Evolutionary conservation across 2,888 invertebrate genomes (phyloP).

Genomic region (Drosophila infuscata): DNA sequence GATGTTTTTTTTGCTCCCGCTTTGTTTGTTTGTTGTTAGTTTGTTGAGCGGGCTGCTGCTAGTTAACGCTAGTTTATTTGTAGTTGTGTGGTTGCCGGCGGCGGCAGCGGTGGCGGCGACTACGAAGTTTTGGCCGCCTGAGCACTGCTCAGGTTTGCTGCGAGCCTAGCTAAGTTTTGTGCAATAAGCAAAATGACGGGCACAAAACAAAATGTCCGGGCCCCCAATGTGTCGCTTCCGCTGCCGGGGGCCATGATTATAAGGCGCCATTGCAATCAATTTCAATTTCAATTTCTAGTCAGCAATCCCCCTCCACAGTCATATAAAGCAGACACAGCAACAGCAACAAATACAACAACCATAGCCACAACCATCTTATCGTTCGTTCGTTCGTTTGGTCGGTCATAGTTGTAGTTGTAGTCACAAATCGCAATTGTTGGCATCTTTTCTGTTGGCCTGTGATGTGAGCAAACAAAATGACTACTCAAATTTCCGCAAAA

Average conservation of each 20-base stretch:
- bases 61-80: constrained; percentile 38
- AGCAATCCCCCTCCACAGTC: constrained; percentile 12
- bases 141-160: constrained; percentile 60
- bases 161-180: constrained; percentile 74
- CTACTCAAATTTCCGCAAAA: constrained; percentile 81
- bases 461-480: constrained; percentile 84
- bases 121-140: constrained; percentile 21
- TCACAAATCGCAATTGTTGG: constrained; percentile 49
- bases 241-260: constrained; percentile 68
- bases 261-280: constrained; percentile 61
- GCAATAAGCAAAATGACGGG: constrained; percentile 85
- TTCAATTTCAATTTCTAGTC: constrained; percentile 53
- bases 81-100: constrained; percentile 24
- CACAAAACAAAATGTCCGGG: constrained; percentile 83
- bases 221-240: constrained; percentile 66
- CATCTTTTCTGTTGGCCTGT: constrained; percentile 81
- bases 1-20: constrained; percentile 54
- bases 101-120: constrained; percentile 17
- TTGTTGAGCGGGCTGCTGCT: constrained; percentile 25
- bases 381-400: constrained; percentile 27
- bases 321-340: constrained; percentile 2
- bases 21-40: constrained; percentile 53
- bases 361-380: constrained; percentile 53
- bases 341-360: neutral
- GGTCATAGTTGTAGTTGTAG: constrained; percentile 48